Conservation (phyloP, 2,797 vertebrate genomes). For the Psittacula echo region DNA sequence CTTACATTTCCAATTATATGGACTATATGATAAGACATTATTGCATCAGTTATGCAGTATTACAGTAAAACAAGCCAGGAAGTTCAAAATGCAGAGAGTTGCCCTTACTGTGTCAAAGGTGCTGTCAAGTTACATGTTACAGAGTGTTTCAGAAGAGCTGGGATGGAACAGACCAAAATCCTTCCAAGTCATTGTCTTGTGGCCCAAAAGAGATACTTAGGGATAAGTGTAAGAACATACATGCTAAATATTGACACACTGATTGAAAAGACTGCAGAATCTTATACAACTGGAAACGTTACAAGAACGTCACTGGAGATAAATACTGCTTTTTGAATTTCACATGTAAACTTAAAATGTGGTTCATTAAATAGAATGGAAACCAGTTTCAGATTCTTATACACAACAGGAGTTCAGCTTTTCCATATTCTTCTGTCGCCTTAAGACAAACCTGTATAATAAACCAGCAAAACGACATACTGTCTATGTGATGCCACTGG, state of each 20-base stretch:
- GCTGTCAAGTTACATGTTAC: neutral
- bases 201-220: neutral
- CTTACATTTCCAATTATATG: fast-evolving
- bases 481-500: neutral
- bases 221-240: neutral
- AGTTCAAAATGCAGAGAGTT: neutral
- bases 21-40: neutral
- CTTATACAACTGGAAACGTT: neutral
- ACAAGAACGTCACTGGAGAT: neutral
- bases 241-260: neutral
- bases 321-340: neutral
- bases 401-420: neutral
- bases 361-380: neutral
- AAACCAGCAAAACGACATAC: neutral
- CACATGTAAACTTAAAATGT: neutral
- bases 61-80: neutral
- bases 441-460: neutral
- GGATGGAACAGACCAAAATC: neutral
- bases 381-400: neutral
- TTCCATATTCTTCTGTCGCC: neutral
- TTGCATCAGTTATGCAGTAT: neutral
- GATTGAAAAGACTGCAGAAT: neutral
- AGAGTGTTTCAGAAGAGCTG: neutral
- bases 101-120: neutral
- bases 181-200: no score